phyloP scores from a whole-genome alignment of 2,113 vertebrate species.

The Neodon shergylaensis region DNA sequence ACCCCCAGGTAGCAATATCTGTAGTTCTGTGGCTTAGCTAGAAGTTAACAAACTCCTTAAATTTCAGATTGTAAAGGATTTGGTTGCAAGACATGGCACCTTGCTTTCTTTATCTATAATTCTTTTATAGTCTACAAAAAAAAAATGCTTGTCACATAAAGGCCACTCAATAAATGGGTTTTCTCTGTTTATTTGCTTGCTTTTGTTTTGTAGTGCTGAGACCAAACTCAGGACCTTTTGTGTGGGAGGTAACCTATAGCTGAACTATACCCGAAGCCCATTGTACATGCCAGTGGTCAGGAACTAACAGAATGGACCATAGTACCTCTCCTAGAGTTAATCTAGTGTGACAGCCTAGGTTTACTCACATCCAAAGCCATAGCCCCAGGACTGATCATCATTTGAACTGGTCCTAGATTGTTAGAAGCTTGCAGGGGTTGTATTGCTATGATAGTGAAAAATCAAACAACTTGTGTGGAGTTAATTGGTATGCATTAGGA shows the following conservation, averaged over 20 bases:
- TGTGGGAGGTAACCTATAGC: background rate
- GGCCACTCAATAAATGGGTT: background rate
- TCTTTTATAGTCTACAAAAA: background rate
- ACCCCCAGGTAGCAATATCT: background rate
- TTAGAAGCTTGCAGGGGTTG: background rate
- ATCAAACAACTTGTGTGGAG: background rate
- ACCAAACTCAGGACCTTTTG: background rate
- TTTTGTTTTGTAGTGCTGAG: background rate
- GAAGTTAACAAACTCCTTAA: background rate
- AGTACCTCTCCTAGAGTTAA: background rate
- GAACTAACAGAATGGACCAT: background rate
- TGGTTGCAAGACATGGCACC: background rate
- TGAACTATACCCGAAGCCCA: background rate
- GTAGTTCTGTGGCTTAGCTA: background rate
- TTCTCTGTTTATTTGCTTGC: background rate
- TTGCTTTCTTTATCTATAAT: background rate
- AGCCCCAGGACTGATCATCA: background rate
- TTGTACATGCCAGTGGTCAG: background rate
- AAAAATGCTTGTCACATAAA: background rate
- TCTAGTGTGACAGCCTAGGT: background rate
- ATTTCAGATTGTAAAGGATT: background rate
- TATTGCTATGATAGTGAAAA: background rate
- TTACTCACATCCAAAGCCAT: slow-evolving; percentile 9
- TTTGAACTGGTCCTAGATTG: background rate
- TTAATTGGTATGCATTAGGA: background rate